Base-by-base conservation (phyloP, 2,797 vertebrate genomes). In the Onychomys torridus region DNA sequence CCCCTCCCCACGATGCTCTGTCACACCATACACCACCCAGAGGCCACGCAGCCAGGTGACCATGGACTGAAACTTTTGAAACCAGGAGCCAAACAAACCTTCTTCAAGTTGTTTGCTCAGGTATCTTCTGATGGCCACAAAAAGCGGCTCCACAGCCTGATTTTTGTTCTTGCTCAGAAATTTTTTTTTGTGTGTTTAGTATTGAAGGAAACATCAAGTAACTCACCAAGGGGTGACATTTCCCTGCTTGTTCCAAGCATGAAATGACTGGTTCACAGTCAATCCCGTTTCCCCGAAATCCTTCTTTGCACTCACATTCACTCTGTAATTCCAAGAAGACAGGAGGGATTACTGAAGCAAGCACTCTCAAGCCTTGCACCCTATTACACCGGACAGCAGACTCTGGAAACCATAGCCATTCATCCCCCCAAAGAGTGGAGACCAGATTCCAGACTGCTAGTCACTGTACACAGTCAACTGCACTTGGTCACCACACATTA, bases 211-310 rank as follows among this genome's bases (percentile, higher is more conserved):
- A 55, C 82, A 55, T 19, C 40, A 79, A 96, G 94, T 92, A 88
- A 98, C 99, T 99, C 95, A 99, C 99, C 98, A 99, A 95, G 82
- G 98, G 99, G 97, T 99, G 99, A 61, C 99, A 99, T 95, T 98
- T 99, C 95, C 98, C 98, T 0, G 82, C 97, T 49, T 98, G 98
- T 71, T 98, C 98, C 89, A 99, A 98, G 96, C 99, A 99, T 2
- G 98, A 98, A 83, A 99, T 99, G 89, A 99, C 93, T 0, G 99
- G 97, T 61, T 99, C 99, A 96, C 99, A 99, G 61, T 99, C 98
- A 29, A 96, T 98, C 34, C 99, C 99, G 6, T 99, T 98, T 52
- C 99, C 99, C 87, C 76, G 98, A 97, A 99, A 99, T 61, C 99
- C 99, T 16, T 98, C 95, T 87, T 99, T 99, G 96, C 99, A 99